Evolutionary conservation across 2,113 vertebrate species (phyloP).

Genomic region (Myiozetetes cayanensis): DNA sequence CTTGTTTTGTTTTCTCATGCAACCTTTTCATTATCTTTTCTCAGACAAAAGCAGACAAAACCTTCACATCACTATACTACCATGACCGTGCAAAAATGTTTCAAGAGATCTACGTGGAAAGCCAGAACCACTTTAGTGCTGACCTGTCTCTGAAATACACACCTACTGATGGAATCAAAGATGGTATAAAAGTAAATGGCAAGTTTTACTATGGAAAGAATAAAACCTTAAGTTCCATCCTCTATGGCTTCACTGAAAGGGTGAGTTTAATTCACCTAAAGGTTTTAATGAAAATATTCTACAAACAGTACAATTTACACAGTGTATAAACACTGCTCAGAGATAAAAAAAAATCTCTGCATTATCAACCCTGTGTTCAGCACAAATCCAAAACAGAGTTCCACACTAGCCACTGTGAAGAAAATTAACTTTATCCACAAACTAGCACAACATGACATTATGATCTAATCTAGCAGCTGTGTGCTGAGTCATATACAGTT

Average conservation of each 20-base stretch:
- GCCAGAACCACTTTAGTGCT: background rate
- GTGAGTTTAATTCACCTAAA: slow-evolving; percentile 61
- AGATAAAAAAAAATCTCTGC: too few species aligned
- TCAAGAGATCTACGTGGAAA: slow-evolving; percentile 64
- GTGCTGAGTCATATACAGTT: too few species aligned
- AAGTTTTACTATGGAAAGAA: background rate
- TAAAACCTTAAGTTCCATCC: background rate
- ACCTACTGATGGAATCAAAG: background rate
- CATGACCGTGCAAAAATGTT: slow-evolving; percentile 71
- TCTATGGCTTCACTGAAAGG: slow-evolving; percentile 28
- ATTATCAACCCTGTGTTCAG: too few species aligned
- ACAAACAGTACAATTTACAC: background rate
- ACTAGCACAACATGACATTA: too few species aligned
- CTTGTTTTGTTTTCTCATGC: background rate
- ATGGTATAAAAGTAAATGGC: rapidly evolving
- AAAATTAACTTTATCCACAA: too few species aligned
- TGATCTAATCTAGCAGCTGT: too few species aligned
- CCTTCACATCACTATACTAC: slow-evolving; percentile 74
- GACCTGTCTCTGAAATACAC: slow-evolving; percentile 76
- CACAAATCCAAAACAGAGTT: too few species aligned
- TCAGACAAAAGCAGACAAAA: slow-evolving; percentile 83
- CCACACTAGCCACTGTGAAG: too few species aligned
- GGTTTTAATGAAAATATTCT: background rate
- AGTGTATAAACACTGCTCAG: too few species aligned
- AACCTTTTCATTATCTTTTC: background rate